Percentiles rank a stretch among this genome's conserved stretches.
phyloP scores from a whole-genome alignment of 2,113 vertebrate species.

The Amazona vittata region DNA sequence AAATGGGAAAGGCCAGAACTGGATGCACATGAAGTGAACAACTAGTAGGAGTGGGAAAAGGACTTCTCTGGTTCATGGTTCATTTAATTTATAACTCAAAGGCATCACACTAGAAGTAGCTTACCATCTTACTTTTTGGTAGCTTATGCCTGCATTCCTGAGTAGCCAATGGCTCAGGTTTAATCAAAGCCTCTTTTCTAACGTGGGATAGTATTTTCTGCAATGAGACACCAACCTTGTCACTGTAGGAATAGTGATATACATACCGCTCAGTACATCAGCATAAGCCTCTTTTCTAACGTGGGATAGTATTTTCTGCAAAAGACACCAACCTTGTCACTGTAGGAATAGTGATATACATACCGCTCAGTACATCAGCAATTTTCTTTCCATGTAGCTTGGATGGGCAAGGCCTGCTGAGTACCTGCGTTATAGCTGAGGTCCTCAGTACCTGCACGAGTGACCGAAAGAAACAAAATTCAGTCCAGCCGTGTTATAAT shows the following conservation, averaged over 20 bases:
- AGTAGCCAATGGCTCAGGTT: background rate
- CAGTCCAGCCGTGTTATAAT: background rate
- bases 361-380: background rate
- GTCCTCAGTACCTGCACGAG: background rate
- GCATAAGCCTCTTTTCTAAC: background rate
- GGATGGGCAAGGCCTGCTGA: background rate
- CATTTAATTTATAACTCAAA: background rate
- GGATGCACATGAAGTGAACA: background rate
- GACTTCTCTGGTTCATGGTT: background rate
- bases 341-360: accelerated
- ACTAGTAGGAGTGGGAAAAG: background rate
- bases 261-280: background rate
- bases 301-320: background rate
- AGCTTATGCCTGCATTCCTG: background rate
- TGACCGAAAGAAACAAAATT: background rate
- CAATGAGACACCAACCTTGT: background rate
- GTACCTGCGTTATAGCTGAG: background rate
- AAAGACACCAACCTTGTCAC: background rate
- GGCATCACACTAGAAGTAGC: background rate
- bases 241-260: background rate
- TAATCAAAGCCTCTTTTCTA: background rate
- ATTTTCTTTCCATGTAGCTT: background rate
- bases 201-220: background rate
- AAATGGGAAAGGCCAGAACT: background rate
- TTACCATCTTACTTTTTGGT: background rate